phyloP scores from a whole-genome alignment of 2,113 vertebrate genomes.

The Meleagris gallopavo region DNA sequence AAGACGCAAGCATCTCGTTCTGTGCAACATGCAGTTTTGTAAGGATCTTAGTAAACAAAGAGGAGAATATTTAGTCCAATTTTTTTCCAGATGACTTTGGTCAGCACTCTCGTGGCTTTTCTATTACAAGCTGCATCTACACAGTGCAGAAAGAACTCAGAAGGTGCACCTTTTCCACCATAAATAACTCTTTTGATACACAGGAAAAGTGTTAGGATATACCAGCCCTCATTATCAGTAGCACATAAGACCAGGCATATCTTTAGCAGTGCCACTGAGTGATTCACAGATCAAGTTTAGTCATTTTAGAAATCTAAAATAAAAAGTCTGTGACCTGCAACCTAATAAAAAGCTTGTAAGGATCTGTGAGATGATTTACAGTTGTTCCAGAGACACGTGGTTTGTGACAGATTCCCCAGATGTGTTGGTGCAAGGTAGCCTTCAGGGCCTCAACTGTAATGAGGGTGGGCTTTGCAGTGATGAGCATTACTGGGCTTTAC shows the following conservation, averaged over 20 bases:
- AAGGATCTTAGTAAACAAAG: not conserved
- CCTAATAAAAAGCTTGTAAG: constrained; percentile 3
- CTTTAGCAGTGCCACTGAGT: not conserved
- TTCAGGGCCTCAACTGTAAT: constrained; percentile 36
- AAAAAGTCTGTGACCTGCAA: not conserved
- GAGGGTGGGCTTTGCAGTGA: constrained; percentile 12
- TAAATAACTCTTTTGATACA: not conserved
- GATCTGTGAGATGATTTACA: constrained; percentile 39
- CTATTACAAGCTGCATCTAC: not conserved
- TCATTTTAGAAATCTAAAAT: constrained; percentile 37
- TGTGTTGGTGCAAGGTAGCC: constrained; percentile 6
- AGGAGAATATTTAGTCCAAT: not conserved
- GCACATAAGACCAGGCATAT: not conserved
- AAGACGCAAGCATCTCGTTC: not conserved
- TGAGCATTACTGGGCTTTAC: constrained; percentile 18
- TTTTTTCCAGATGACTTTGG: not conserved
- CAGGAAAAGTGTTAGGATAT: not conserved
- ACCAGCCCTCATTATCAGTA: not conserved
- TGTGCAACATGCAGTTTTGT: not conserved
- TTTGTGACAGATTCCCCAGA: constrained; percentile 32
- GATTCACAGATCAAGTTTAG: not conserved
- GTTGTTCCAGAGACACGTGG: not conserved
- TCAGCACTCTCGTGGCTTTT: not conserved
- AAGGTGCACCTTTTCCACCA: not conserved
- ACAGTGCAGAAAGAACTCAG: not conserved